Evolutionary conservation across 2,797 vertebrate species (phyloP), one percentile per base, ranked within the genome.

Genomic region (Dromococcyx pavoninus): DNA sequence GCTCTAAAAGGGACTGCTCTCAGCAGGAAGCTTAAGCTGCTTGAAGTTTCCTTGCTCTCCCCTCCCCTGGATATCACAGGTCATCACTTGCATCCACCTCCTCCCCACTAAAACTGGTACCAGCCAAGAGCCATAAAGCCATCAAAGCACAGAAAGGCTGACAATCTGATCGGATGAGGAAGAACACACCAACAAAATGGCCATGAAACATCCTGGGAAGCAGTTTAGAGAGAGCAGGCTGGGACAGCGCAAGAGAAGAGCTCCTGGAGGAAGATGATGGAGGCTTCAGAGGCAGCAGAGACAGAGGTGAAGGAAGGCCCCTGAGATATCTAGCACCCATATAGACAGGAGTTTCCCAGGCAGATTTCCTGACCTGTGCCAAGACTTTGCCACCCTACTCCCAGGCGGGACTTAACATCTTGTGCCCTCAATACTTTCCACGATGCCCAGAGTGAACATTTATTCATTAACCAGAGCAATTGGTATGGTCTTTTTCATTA

Each of bases 1-100:
- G 97, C 98, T 98, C 98, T 98, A 99, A 99, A 99, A 98, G 97
- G 97, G 95, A 95, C 97, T 95, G 93, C 95, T 98, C 97, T 95
- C 98, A 98, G 97, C 58, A 6, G 98, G 96, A 93, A 96, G 93
- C 97, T 97, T 15, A 10, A 10, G 17, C 89, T 89, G 90, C 96
- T 94, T 96, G 87, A 91, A 86, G 81, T 91, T 95, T 91, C 53
- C 72, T 90, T 89, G 82, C 91, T 95, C 60, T 91, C 22, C 76
- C 51, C 77, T 91, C 89, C 81, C 88, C 67, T 93, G 88, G 87
- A 96, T 92, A 96, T 92, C 93, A 95, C 91, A 96, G 94, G 90
- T 96, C 92, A 94, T 89, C 64, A 12, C 69, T 91, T 86, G 67
- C 60, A 94, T 94, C 73, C 37, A 5, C 91, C 75, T 94, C 80